Evolutionary conservation across 2,888 invertebrate species (phyloP).

Genomic region (Taenaris catops): DNA sequence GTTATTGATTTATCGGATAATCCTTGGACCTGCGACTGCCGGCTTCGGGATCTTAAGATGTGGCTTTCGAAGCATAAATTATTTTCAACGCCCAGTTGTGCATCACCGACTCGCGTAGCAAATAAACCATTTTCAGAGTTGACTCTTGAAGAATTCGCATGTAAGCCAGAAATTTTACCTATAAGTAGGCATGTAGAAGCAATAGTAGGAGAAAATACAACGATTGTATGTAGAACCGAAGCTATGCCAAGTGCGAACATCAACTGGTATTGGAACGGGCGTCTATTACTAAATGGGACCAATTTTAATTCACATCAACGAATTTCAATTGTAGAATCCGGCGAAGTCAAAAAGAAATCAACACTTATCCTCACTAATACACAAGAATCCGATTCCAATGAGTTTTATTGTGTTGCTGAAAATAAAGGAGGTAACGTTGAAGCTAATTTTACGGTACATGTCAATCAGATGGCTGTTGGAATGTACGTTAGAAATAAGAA

Average conservation of each 20-base stretch:
- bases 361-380: conserved; percentile 89
- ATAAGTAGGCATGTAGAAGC: conserved; percentile 89
- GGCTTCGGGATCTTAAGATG: conserved; percentile 87
- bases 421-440: conserved; percentile 93
- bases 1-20: conserved; percentile 92
- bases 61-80: conserved; percentile 90
- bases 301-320: conserved; percentile 89
- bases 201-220: conserved; percentile 90
- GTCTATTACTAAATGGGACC: conserved; percentile 87
- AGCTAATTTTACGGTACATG: conserved; percentile 93
- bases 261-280: conserved; percentile 93
- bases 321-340: conserved; percentile 87
- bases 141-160: conserved; percentile 90
- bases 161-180: conserved; percentile 89
- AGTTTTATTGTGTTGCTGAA: conserved; percentile 94
- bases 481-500: no score
- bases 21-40: conserved; percentile 94
- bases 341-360: conserved; percentile 87
- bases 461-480: conserved; percentile 87
- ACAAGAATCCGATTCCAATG: conserved; percentile 89
- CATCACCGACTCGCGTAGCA: conserved; percentile 84
- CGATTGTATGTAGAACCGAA: conserved; percentile 89
- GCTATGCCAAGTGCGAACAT: conserved; percentile 90
- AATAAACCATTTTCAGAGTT: conserved; percentile 88
- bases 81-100: conserved; percentile 88